A percentile compares a stretch with the other conserved stretches of the same genome.
These are phyloP conservation scores for Macrophya annulata DNA, from an alignment of 2,888 invertebrate species.

Conservation along the genomic window DNA sequence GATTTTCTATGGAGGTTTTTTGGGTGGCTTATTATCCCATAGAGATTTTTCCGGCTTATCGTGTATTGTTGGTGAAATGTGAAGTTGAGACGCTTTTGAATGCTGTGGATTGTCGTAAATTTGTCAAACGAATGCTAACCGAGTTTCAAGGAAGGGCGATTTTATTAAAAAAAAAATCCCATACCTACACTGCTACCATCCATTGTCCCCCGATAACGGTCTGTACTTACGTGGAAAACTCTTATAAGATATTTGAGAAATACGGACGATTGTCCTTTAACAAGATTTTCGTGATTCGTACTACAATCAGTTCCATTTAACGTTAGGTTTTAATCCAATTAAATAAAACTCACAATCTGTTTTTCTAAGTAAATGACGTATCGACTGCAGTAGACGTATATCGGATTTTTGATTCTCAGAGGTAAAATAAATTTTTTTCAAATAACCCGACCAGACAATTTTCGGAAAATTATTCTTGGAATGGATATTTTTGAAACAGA, in stretches of 20 bases:
- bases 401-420: not conserved
- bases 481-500: not conserved
- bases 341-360: not conserved
- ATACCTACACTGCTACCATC: not conserved
- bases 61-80: slow-evolving; percentile 6
- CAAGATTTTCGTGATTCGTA: not conserved
- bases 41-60: not conserved
- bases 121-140: slow-evolving; percentile 38
- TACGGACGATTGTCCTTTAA: slow-evolving; percentile 39
- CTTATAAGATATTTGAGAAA: slow-evolving; percentile 1
- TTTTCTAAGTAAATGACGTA: not conserved
- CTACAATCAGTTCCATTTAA: not conserved
- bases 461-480: not conserved
- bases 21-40: slow-evolving; percentile 10
- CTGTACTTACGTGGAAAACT: not conserved
- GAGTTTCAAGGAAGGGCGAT: not conserved
- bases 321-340: slow-evolving; percentile 5
- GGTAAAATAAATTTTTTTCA: not conserved
- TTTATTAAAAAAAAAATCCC: not conserved
- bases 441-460: not conserved
- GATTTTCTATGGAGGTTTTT: not conserved
- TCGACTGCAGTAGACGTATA: too few species aligned
- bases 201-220: slow-evolving; percentile 34
- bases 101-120: slow-evolving; percentile 13
- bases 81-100: not conserved